Evolutionary conservation across 2,888 invertebrate genomes (phyloP).

Genomic region (Drosophila prolongata): DNA sequence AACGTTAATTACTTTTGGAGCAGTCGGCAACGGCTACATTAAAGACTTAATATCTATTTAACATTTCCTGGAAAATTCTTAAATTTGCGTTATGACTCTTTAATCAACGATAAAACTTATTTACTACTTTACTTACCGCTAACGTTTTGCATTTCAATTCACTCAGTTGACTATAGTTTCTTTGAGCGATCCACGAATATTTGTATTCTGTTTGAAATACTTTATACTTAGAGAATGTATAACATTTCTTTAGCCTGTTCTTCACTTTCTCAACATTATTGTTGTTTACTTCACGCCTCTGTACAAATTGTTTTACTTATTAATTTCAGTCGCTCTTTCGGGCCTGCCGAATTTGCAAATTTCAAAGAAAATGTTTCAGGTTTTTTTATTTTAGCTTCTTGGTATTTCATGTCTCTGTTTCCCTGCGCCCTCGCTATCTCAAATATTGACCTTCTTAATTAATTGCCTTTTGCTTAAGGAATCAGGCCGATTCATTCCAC

Average conservation of each 20-base stretch:
- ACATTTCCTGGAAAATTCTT: background rate
- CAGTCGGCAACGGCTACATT: background rate
- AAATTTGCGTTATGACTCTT: background rate
- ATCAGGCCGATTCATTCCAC: slow-evolving; percentile 28
- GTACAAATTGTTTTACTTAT: slow-evolving; percentile 30
- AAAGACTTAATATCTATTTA: background rate
- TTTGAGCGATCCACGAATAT: too few species aligned
- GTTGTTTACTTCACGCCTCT: slow-evolving; percentile 24
- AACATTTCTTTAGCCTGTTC: background rate
- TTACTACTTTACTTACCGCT: too few species aligned
- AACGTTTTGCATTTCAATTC: too few species aligned
- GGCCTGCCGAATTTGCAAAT: slow-evolving; percentile 1
- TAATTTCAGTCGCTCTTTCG: background rate
- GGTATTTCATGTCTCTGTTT: background rate
- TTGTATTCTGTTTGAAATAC: background rate
- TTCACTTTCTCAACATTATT: slow-evolving; percentile 1
- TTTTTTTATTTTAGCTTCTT: background rate
- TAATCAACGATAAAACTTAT: too few species aligned
- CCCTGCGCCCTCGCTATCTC: background rate
- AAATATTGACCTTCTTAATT: slow-evolving; percentile 77
- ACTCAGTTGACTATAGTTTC: too few species aligned
- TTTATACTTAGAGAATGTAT: background rate
- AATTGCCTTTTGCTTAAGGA: slow-evolving; percentile 70
- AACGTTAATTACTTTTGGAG: slow-evolving; percentile 36
- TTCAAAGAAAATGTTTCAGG: slow-evolving; percentile 16